These are phyloP conservation scores for Acropternis orthonyx DNA, from an alignment of 2,797 vertebrate genomes.

Conservation along the genomic window DNA sequence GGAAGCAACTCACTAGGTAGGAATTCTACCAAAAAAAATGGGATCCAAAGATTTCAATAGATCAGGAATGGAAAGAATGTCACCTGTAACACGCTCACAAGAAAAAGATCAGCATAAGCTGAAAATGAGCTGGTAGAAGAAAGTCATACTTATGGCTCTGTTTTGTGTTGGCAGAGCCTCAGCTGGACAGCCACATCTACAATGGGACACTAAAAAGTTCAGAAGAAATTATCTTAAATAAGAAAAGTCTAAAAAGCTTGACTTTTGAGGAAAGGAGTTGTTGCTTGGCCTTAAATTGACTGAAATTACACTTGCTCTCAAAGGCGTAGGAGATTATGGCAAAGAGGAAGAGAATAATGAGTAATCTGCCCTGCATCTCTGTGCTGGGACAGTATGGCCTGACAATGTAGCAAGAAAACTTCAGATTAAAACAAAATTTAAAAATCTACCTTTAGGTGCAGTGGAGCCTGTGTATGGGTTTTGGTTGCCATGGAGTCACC, in stretches of 20 bases:
- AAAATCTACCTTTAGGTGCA: not conserved
- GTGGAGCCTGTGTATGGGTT: not conserved
- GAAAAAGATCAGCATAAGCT: not conserved
- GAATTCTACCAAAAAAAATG: not conserved
- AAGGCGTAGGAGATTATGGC: not conserved
- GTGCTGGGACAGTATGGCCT: not conserved
- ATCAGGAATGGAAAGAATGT: not conserved
- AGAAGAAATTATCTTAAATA: not conserved
- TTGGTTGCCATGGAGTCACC: rapidly evolving
- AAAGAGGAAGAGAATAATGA: not conserved
- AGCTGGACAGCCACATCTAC: not conserved
- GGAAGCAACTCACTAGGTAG: not conserved
- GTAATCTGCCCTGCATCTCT: not conserved
- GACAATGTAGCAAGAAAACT: not conserved
- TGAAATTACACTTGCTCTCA: not conserved
- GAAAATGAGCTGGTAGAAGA: not conserved
- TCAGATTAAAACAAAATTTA: not conserved
- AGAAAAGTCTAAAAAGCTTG: not conserved
- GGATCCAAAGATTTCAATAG: not conserved
- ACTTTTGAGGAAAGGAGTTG: not conserved
- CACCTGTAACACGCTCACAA: not conserved
- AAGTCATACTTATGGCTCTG: not conserved
- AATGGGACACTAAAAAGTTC: not conserved
- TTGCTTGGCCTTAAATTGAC: not conserved
- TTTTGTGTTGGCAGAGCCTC: not conserved